Evolutionary conservation across 2,113 vertebrate genomes (phyloP), one percentile per base, ranked within the genome.

Genomic region (Aegithalos caudatus): DNA sequence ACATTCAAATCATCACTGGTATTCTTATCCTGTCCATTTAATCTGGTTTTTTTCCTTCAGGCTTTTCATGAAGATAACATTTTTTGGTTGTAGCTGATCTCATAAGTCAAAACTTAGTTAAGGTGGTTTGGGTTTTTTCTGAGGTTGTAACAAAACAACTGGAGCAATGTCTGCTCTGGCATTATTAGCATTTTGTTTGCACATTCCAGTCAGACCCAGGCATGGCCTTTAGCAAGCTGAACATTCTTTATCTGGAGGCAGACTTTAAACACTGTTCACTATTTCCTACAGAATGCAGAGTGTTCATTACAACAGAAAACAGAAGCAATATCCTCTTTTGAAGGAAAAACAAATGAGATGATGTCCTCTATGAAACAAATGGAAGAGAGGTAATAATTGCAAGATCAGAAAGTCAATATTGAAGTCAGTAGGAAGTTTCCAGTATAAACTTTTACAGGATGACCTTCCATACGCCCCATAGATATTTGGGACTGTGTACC

Each of bases 271-370:
- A 10, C 56, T 87, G 1, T 81, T 89, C 47, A 14, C 51, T 94
- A 50, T 40, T 82, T 88, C 76, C 83, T 81, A 7, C 81, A 99
- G 99, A 98, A 98, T 53, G 98, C 98, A 10, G 97, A 99, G 81
- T 97, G 96, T 81, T 97, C 98, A 27, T 97, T 99, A 16, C 98
- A 98, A 58, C 98, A 98, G 96, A 99, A 99, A 96, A 97, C 98
- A 71, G 98, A 99, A 69, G 97, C 98, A 78, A 98, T 99, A 40
- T 91, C 93, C 29, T 98, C 98, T 81, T 98, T 99, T 31, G 99
- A 99, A 98, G 98, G 97, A 92, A 99, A 98, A 98, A 98, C 98
- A 94, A 98, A 97, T 50, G 98, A 99, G 92, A 98, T 98, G 97
- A 98, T 99, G 96, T 97, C 97, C 56, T 91, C 96, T 71, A 98